These are phyloP conservation scores for Pissodes strobi DNA, from an alignment of 1,140 invertebrate genomes.

Conservation along the genomic window DNA sequence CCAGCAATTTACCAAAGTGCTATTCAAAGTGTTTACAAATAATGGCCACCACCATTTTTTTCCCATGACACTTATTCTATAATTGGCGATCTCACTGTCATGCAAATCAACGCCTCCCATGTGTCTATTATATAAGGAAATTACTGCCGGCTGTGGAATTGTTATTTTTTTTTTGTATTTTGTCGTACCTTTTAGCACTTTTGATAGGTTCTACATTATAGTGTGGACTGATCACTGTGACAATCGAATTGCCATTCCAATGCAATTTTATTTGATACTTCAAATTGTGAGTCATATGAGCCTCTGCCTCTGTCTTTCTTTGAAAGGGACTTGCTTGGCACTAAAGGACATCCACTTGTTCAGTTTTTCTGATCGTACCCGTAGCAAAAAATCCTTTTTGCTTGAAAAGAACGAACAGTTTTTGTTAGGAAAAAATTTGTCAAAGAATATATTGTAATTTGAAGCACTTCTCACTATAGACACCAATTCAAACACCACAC, in stretches of 20 bases:
- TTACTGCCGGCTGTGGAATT: slow-evolving; percentile 28
- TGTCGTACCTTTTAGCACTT: slow-evolving; percentile 36
- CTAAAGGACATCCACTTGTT: slow-evolving; percentile 21
- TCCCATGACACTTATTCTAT: slow-evolving; percentile 41
- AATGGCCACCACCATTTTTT: slow-evolving; percentile 50
- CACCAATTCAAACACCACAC: slow-evolving; percentile 28
- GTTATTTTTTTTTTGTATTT: slow-evolving; percentile 34
- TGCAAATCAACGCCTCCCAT: too few relatives aligned
- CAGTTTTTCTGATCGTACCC: slow-evolving; percentile 32
- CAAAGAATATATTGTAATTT: slow-evolving; percentile 34
- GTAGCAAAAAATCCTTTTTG: slow-evolving; percentile 30
- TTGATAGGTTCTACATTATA: slow-evolving; percentile 26
- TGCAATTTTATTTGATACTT: slow-evolving; percentile 20
- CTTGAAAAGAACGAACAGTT: slow-evolving; percentile 25
- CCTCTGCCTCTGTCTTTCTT: slow-evolving; percentile 24
- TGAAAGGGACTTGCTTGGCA: neutral
- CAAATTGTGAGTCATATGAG: too few relatives aligned
- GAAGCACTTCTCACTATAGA: too few relatives aligned
- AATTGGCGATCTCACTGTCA: slow-evolving; percentile 47
- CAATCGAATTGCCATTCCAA: slow-evolving; percentile 41
- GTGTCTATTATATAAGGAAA: slow-evolving; percentile 43
- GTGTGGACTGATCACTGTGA: slow-evolving; percentile 27
- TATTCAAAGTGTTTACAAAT: slow-evolving; percentile 43
- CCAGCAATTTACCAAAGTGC: slow-evolving; percentile 41
- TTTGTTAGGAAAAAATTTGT: too few relatives aligned